Evolutionary conservation across 2,113 vertebrate species (phyloP).

Genomic region (Ginglymostoma cirratum): DNA sequence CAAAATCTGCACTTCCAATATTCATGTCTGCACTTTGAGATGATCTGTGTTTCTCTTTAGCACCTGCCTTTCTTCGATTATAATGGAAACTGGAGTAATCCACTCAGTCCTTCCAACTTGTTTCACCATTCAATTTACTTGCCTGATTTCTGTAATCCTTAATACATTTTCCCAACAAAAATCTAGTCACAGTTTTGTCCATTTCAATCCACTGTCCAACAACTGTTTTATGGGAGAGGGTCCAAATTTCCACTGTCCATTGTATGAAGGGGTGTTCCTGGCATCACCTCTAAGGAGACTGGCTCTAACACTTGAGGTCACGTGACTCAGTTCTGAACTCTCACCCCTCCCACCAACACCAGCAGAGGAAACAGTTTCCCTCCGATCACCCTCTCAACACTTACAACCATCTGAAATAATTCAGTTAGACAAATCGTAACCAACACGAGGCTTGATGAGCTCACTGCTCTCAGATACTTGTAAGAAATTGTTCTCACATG

Average conservation of each 20-base stretch:
- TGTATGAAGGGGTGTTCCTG: neutral
- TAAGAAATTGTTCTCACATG: neutral
- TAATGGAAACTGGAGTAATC: neutral
- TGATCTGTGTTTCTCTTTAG: neutral
- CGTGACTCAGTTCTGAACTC: neutral
- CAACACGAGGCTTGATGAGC: neutral
- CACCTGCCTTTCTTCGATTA: neutral
- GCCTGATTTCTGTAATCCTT: neutral
- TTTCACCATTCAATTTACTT: neutral
- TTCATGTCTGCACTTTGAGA: neutral
- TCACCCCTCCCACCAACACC: neutral
- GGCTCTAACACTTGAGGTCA: neutral
- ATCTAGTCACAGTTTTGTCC: neutral
- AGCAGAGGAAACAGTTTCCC: neutral
- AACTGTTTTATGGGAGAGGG: neutral
- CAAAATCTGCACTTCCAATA: neutral
- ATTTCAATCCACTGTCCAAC: neutral
- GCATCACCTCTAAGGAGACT: neutral
- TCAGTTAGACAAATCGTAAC: neutral
- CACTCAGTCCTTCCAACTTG: neutral
- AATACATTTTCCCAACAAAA: neutral
- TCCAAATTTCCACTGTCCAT: neutral
- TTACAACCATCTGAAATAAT: neutral
- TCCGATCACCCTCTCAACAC: neutral
- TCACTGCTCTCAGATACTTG: neutral